A percentile compares a stretch with the other conserved stretches of the same genome.
Conservation (phyloP, 2,888 invertebrate genomes). For the Chrysolina haemoptera region DNA sequence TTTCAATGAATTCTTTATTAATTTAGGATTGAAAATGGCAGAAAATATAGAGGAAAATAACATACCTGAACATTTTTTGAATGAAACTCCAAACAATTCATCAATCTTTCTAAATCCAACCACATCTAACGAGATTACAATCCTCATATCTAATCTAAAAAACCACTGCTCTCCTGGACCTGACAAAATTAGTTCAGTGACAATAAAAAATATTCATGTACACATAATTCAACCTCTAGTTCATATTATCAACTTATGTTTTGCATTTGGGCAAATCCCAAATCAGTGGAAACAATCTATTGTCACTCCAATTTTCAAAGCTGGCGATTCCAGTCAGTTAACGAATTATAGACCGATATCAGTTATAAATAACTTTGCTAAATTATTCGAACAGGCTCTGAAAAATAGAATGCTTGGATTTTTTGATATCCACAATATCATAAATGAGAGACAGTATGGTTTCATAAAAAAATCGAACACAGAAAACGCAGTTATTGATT, state of each 20-base stretch:
- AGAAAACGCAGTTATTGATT: too few relatives aligned
- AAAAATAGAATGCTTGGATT: neutral
- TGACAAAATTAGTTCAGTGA: neutral
- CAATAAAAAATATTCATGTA: neutral
- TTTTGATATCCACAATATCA: constrained; percentile 1
- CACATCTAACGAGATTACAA: constrained; percentile 19
- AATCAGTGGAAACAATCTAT: neutral
- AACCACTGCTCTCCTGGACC: constrained; percentile 16
- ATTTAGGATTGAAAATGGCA: neutral
- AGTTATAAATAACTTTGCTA: too few relatives aligned
- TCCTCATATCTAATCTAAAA: constrained; percentile 17
- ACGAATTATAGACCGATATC: too few relatives aligned
- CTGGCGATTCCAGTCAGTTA: too few relatives aligned
- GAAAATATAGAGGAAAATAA: constrained; percentile 6
- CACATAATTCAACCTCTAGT: too few relatives aligned
- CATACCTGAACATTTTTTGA: constrained; percentile 9
- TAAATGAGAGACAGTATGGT: neutral
- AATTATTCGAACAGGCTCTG: neutral
- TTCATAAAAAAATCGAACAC: neutral
- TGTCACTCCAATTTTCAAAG: neutral
- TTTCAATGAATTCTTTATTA: constrained; percentile 10
- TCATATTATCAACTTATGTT: neutral
- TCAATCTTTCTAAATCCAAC: constrained; percentile 15
- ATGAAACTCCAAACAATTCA: constrained; percentile 7
- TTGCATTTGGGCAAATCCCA: neutral